Evolutionary conservation across 1,140 invertebrate species (phyloP).

Genomic region (Hormaphis cornu): DNA sequence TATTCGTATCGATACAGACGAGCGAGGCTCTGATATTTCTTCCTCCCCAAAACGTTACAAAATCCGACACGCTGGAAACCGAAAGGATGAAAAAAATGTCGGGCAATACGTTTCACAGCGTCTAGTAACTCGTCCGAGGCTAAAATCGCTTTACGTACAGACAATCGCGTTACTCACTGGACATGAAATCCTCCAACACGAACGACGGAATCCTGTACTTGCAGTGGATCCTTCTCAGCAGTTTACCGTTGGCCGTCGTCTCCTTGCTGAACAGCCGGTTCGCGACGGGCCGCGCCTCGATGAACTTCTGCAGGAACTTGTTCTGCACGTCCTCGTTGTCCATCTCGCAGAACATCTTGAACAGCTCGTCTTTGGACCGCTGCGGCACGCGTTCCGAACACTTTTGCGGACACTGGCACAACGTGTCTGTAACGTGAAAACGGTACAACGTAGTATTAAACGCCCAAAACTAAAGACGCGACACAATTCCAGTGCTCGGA

Average conservation of each 20-base stretch:
- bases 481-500: no score
- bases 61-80: no score
- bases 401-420: constrained; percentile 49
- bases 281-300: constrained; percentile 42
- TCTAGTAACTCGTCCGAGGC: no score
- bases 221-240: constrained; percentile 44
- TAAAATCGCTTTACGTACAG: no score
- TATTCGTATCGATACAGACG: no score
- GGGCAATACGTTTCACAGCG: no score
- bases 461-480: no score
- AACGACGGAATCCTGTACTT: constrained; percentile 44
- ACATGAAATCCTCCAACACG: constrained; percentile 1
- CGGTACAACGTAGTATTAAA: no score
- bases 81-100: no score
- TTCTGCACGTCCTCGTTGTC: constrained; percentile 45
- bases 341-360: constrained; percentile 45
- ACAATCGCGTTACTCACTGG: constrained; percentile 8
- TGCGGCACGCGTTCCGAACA: constrained; percentile 45
- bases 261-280: constrained; percentile 36
- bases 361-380: constrained; percentile 43
- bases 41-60: no score
- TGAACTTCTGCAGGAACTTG: constrained; percentile 44
- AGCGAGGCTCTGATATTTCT: no score
- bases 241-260: constrained; percentile 35
- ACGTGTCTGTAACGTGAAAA: constrained; percentile 43